A percentile compares a stretch with the other conserved stretches of the same genome.
Evolutionary conservation across 2,888 invertebrate species (phyloP).

Genomic region (Adelognathus sp.): DNA sequence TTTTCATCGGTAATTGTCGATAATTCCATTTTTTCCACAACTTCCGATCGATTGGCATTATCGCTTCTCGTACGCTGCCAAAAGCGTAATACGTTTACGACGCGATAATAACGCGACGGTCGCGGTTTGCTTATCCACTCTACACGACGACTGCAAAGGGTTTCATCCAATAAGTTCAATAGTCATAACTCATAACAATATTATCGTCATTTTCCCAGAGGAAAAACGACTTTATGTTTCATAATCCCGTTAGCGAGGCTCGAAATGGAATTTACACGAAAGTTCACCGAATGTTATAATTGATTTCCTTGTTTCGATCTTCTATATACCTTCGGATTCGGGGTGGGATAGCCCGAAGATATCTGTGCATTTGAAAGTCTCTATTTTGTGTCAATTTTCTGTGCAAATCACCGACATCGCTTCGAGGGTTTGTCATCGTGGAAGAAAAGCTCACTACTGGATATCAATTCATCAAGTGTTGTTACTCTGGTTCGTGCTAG

Average conservation of each 20-base stretch:
- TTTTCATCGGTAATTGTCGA: constrained; percentile 27
- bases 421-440: not conserved
- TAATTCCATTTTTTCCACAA: constrained; percentile 16
- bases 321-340: constrained; percentile 31
- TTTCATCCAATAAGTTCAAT: constrained; percentile 75
- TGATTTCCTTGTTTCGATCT: not conserved
- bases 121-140: constrained; percentile 63
- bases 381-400: constrained; percentile 10
- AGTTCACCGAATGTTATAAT: not conserved
- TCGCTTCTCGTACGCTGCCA: constrained; percentile 69
- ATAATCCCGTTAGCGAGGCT: constrained; percentile 35
- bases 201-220: constrained; percentile 49
- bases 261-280: not conserved
- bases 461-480: not conserved
- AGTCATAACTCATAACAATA: constrained; percentile 61
- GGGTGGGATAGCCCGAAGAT: constrained; percentile 14
- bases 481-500: not conserved
- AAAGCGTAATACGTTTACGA: constrained; percentile 65
- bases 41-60: constrained; percentile 49
- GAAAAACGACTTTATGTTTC: not conserved
- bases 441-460: not conserved
- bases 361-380: constrained; percentile 19
- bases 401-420: constrained; percentile 13
- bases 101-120: constrained; percentile 62
- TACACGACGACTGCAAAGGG: constrained; percentile 70